A percentile compares a stretch with the other conserved stretches of the same genome.
Evolutionary conservation across 2,888 invertebrate genomes (phyloP).

Genomic region (Spodoptera littoralis): DNA sequence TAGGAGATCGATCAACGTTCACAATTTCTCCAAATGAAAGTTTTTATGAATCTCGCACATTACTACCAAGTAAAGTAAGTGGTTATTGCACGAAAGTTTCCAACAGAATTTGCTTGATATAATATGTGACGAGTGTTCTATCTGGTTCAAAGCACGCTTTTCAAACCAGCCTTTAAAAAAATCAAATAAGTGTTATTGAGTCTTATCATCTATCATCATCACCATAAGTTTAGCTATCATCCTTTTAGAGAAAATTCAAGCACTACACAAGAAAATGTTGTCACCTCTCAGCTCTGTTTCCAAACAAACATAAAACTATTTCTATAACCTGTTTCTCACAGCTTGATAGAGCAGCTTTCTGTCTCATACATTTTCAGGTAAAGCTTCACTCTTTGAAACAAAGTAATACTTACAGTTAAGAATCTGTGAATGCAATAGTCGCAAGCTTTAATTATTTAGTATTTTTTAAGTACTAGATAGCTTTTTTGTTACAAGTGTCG

Average conservation of each 20-base stretch:
- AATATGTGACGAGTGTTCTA: too few relatives aligned
- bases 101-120: not conserved
- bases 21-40: constrained; percentile 36
- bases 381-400: constrained; percentile 28
- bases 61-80: not conserved
- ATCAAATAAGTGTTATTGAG: too few relatives aligned
- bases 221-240: too few relatives aligned
- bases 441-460: constrained; percentile 4
- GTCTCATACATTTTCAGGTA: constrained; percentile 15
- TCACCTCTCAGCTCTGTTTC: not conserved
- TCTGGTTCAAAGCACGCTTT: not conserved
- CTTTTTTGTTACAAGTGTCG: not conserved
- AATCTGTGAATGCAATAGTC: too few relatives aligned
- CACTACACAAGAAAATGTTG: not conserved
- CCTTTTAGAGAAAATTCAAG: too few relatives aligned
- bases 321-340: constrained; percentile 20
- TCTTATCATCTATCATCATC: too few relatives aligned
- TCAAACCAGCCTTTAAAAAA: too few relatives aligned
- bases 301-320: not conserved
- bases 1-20: constrained; percentile 11
- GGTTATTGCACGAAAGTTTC: constrained; percentile 18
- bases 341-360: constrained; percentile 22
- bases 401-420: constrained; percentile 32
- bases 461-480: not conserved
- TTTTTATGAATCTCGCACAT: constrained; percentile 17